Percentiles rank a stretch among this genome's conserved stretches.
Evolutionary conservation across 2,797 vertebrate species (phyloP).

Genomic region (Galago senegalensis): DNA sequence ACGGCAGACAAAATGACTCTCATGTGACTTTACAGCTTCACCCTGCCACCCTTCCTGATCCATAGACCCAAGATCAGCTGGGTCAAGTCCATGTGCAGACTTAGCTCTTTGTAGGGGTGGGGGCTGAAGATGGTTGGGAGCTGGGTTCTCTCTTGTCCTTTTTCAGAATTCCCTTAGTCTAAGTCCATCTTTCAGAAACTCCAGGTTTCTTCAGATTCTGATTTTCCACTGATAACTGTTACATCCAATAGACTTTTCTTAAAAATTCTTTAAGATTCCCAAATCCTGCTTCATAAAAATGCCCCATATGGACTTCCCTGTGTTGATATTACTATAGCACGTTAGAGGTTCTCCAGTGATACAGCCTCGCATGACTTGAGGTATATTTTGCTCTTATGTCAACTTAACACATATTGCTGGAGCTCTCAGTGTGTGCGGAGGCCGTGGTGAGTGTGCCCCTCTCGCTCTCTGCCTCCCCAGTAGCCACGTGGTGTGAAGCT

Average conservation of each 20-base stretch:
- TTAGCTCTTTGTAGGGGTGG: neutral
- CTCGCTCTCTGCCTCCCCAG: neutral
- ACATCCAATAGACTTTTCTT: neutral
- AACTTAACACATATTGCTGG: neutral
- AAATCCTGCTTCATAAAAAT: neutral
- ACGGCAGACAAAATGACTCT: neutral
- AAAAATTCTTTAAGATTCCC: neutral
- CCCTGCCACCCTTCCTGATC: neutral
- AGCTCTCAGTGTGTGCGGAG: neutral
- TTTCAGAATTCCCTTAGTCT: neutral
- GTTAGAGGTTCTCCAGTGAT: fast-evolving
- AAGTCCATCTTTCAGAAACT: neutral
- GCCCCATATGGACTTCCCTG: neutral
- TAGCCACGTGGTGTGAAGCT: neutral
- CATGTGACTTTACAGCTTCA: fast-evolving
- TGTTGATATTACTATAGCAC: neutral
- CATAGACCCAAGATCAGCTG: neutral
- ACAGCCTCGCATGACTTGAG: neutral
- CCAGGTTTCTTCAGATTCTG: neutral
- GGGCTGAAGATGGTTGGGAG: neutral
- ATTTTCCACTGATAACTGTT: neutral
- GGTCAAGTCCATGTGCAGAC: neutral
- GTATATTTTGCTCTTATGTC: slow-evolving; percentile 45
- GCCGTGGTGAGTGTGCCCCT: neutral
- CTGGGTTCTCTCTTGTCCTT: neutral